Evolutionary conservation across 2,888 invertebrate species (phyloP).

Genomic region (Drosophila paranaensis): DNA sequence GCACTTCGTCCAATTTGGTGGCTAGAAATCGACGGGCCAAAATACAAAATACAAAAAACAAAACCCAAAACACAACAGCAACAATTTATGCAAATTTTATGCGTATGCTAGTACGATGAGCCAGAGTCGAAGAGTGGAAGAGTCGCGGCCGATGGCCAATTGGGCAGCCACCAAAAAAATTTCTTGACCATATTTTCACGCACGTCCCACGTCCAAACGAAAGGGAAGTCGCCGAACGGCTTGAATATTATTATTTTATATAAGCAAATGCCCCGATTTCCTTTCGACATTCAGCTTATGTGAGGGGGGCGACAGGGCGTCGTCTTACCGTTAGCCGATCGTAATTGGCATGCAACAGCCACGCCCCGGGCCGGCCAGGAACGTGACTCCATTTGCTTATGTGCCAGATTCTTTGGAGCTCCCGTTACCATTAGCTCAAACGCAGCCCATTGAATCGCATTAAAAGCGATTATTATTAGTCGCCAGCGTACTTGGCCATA

Average conservation of each 20-base stretch:
- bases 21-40: conserved; percentile 68
- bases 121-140: too few species aligned
- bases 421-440: conserved; percentile 37
- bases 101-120: conserved; percentile 52
- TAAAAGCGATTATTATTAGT: conserved; percentile 56
- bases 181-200: conserved; percentile 78
- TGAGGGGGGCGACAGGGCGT: conserved; percentile 1
- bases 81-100: conserved; percentile 78
- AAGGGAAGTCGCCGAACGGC: conserved; percentile 77
- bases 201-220: conserved; percentile 76
- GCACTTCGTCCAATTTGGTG: conserved; percentile 67
- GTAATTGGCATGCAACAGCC: conserved; percentile 74
- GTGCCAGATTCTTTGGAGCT: conserved; percentile 66
- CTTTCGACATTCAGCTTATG: conserved; percentile 20
- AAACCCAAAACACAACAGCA: conserved; percentile 9
- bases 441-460: conserved; percentile 57
- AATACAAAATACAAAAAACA: conserved; percentile 28
- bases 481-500: conserved; percentile 54
- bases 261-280: conserved; percentile 77
- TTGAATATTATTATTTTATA: conserved; percentile 77
- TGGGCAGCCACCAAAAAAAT: conserved; percentile 49
- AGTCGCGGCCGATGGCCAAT: conserved; percentile 14
- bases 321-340: conserved; percentile 61
- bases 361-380: conserved; percentile 26
- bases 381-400: conserved; percentile 67